phyloP scores from a whole-genome alignment of 2,797 vertebrate genomes.

The Gymnodraco acuticeps region DNA sequence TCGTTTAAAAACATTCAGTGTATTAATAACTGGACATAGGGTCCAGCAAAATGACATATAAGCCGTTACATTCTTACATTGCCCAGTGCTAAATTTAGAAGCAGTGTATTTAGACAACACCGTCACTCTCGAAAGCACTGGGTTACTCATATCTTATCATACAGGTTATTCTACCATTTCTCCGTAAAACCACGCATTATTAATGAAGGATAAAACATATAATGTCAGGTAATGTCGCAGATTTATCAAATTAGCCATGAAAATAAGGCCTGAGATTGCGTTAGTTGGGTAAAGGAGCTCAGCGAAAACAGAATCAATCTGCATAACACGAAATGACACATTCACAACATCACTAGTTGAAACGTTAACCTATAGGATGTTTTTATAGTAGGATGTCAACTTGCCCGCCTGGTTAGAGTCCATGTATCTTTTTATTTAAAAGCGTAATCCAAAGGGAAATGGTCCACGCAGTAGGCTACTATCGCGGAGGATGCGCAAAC shows the following conservation, averaged over 20 bases:
- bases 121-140: constrained; percentile 38
- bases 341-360: not conserved
- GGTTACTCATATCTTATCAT: not conserved
- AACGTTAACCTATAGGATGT: not conserved
- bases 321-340: not conserved
- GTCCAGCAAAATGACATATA: constrained; percentile 40
- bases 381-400: constrained; percentile 61
- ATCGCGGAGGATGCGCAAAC: constrained; percentile 67
- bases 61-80: constrained; percentile 48
- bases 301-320: constrained; percentile 41
- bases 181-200: not conserved
- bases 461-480: constrained; percentile 57
- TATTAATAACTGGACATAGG: constrained; percentile 27
- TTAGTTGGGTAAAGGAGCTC: constrained; percentile 70
- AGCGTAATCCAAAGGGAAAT: constrained; percentile 71
- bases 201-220: accelerated
- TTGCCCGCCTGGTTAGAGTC: constrained; percentile 78
- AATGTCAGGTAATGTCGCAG: not conserved
- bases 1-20: constrained; percentile 18
- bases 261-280: constrained; percentile 64
- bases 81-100: constrained; percentile 76
- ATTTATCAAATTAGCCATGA: not conserved
- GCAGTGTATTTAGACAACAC: constrained; percentile 58
- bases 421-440: constrained; percentile 75
- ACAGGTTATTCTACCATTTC: not conserved